Conservation (phyloP, 2,113 vertebrate genomes). For the Boleophthalmus pectinirostris region DNA sequence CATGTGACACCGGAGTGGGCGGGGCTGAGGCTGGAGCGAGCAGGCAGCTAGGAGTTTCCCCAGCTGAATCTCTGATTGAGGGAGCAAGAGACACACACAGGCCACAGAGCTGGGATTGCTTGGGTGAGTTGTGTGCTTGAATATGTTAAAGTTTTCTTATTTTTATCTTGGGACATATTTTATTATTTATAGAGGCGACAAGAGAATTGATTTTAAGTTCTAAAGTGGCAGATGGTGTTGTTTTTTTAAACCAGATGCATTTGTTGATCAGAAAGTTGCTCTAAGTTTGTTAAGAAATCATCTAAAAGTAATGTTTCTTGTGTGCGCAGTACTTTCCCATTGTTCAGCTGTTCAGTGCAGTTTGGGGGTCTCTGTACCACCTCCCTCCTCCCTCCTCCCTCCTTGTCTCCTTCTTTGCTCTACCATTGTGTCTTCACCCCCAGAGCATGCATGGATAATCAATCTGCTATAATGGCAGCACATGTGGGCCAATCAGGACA, state of each 20-base stretch:
- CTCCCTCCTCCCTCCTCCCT: conserved; percentile 2
- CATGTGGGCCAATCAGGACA: conserved; percentile 41
- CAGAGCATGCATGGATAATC: conserved; percentile 60
- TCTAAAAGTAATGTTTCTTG: neutral
- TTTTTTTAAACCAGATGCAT: conserved; percentile 45
- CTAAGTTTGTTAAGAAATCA: conserved; percentile 11
- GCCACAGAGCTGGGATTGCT: conserved; percentile 64
- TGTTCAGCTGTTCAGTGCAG: conserved; percentile 57
- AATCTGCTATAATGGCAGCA: conserved; percentile 41
- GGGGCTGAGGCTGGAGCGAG: conserved; percentile 44
- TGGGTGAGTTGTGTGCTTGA: conserved; percentile 65
- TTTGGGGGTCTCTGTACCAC: conserved; percentile 47
- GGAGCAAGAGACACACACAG: conserved; percentile 55
- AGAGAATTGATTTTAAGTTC: neutral
- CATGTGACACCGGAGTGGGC: conserved; percentile 71
- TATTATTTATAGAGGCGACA: neutral
- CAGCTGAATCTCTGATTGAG: conserved; percentile 77
- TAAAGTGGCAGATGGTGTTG: conserved; percentile 7
- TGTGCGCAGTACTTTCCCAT: conserved; percentile 34
- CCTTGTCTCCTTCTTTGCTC: conserved; percentile 4
- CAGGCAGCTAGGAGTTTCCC: conserved; percentile 54
- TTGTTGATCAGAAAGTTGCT: neutral
- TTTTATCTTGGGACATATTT: neutral
- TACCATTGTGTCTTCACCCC: conserved; percentile 60
- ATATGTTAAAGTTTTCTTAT: conserved; percentile 21